Conservation (phyloP, 2,888 invertebrate genomes). For the Trachelus tabidus region DNA sequence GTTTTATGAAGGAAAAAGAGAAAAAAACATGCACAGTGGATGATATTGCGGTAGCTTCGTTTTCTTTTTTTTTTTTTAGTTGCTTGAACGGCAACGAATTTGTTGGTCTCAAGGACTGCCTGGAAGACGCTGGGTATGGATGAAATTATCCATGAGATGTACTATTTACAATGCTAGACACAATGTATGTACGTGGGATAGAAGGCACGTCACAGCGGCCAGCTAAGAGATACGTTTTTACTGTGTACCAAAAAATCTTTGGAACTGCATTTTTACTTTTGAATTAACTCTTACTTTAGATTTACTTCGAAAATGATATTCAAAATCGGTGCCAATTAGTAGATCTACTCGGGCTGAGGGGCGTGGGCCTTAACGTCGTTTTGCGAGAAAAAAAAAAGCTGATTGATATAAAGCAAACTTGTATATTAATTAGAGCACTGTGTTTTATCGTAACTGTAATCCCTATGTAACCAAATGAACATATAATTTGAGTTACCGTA, state of each 20-base stretch:
- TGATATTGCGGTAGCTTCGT: constrained; percentile 7
- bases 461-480: constrained; percentile 12
- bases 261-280: constrained; percentile 3
- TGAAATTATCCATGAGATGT: background rate
- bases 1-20: constrained; percentile 8
- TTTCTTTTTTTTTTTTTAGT: too few species aligned
- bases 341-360: constrained; percentile 8
- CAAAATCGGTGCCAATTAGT: constrained; percentile 22
- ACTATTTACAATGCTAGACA: background rate
- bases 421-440: constrained; percentile 21
- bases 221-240: constrained; percentile 5
- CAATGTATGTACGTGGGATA: background rate
- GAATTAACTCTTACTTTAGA: background rate
- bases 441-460: constrained; percentile 22
- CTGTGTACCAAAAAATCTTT: constrained; percentile 14
- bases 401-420: background rate
- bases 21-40: constrained; percentile 15
- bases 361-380: background rate
- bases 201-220: background rate
- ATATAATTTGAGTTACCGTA: constrained; percentile 4
- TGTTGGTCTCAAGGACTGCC: background rate
- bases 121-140: background rate
- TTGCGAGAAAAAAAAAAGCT: background rate
- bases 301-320: background rate
- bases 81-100: background rate